These are phyloP conservation scores for Listronotus oregonensis DNA, from an alignment of 1,140 invertebrate genomes.

Conservation along the genomic window DNA sequence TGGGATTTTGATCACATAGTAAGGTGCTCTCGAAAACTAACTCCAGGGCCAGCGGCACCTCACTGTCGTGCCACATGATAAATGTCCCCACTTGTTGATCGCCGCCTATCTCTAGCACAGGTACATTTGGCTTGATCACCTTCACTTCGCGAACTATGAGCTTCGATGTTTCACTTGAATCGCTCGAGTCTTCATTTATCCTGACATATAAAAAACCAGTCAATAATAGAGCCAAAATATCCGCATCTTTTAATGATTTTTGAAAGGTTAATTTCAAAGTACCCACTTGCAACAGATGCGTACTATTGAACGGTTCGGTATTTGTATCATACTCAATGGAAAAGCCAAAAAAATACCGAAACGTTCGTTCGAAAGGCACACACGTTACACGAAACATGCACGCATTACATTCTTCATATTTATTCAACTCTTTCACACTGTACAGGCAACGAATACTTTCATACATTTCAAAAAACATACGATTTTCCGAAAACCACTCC, in stretches of 20 bases:
- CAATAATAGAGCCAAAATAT: background rate
- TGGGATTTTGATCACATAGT: background rate
- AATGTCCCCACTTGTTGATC: too few relatives aligned
- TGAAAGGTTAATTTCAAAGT: too few relatives aligned
- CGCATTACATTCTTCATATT: conserved; percentile 2
- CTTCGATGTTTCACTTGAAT: too few relatives aligned
- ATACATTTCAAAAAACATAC: conserved; percentile 2
- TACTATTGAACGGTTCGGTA: too few relatives aligned
- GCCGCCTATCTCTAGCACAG: too few relatives aligned
- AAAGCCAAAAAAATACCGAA: too few relatives aligned
- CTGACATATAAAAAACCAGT: background rate
- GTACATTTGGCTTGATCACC: too few relatives aligned
- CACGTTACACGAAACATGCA: background rate
- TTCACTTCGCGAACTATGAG: too few relatives aligned
- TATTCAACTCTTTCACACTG: background rate
- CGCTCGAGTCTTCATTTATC: background rate
- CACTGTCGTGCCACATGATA: too few relatives aligned
- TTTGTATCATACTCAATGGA: too few relatives aligned
- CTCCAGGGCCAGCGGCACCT: too few relatives aligned
- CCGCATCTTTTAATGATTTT: background rate
- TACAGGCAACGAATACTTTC: background rate
- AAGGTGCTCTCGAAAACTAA: background rate
- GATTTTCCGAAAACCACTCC: conserved; percentile 2
- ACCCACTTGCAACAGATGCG: too few relatives aligned
- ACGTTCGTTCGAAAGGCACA: background rate